Evolutionary conservation across 1,140 invertebrate genomes (phyloP).

Genomic region (Pseudomyrmex pallidus): DNA sequence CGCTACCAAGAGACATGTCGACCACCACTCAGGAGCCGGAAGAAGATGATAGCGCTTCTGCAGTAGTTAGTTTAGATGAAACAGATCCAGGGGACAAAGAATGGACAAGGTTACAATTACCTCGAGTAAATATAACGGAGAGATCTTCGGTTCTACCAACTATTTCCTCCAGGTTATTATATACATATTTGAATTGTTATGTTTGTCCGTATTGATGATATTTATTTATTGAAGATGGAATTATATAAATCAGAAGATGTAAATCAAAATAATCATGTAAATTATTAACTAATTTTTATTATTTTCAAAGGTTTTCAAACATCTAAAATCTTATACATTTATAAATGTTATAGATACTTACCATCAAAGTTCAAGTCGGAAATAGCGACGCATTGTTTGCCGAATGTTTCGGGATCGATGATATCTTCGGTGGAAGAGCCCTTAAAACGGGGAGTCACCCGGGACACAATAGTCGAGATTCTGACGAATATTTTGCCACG

Average conservation of each 20-base stretch:
- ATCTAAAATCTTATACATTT: conserved; percentile 24
- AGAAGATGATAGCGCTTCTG: conserved; percentile 81
- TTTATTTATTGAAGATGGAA: neutral
- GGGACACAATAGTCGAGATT: conserved; percentile 83
- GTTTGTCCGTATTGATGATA: neutral
- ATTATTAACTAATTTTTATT: conserved; percentile 9
- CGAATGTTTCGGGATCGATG: conserved; percentile 78
- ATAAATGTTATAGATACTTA: conserved; percentile 79
- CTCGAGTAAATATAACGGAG: conserved; percentile 73
- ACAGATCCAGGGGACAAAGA: conserved; percentile 83
- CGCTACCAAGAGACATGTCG: conserved; percentile 77
- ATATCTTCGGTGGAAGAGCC: conserved; percentile 80
- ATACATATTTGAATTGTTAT: conserved; percentile 22
- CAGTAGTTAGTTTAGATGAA: conserved; percentile 80
- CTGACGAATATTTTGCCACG: conserved; percentile 86
- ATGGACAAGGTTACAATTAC: conserved; percentile 82
- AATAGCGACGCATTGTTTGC: conserved; percentile 83
- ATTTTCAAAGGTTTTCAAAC: neutral
- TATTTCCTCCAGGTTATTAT: conserved; percentile 72
- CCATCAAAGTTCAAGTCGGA: conserved; percentile 86
- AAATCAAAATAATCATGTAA: neutral
- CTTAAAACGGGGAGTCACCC: conserved; percentile 80
- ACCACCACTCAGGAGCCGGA: conserved; percentile 75
- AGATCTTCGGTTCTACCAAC: conserved; percentile 72
- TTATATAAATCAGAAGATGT: neutral